Conservation (phyloP, 2,113 vertebrate genomes). For the Mesocricetus auratus region DNA sequence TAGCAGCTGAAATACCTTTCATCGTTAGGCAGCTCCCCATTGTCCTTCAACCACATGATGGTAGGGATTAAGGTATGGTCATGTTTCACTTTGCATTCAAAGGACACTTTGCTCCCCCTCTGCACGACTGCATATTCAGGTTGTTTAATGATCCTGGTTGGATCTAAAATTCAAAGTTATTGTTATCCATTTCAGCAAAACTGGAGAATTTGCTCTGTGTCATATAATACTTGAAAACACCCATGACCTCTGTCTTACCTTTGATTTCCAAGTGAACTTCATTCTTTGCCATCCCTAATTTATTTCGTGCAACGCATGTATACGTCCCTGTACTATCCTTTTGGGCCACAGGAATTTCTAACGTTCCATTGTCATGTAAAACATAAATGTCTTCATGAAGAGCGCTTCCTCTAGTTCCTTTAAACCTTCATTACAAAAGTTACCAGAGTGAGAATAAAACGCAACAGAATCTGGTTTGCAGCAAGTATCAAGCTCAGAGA, state of each 20-base stretch:
- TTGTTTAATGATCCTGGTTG: conserved; percentile 95
- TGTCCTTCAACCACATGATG: conserved; percentile 94
- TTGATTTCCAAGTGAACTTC: conserved; percentile 95
- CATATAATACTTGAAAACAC: conserved; percentile 18
- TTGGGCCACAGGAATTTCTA: conserved; percentile 93
- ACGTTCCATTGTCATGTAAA: conserved; percentile 94
- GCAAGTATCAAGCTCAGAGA: neutral
- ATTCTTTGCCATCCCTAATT: conserved; percentile 92
- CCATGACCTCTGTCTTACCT: conserved; percentile 88
- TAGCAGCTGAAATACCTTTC: conserved; percentile 89
- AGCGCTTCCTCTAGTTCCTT: conserved; percentile 91
- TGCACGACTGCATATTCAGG: conserved; percentile 93
- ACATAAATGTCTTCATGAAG: conserved; percentile 91
- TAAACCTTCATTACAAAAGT: conserved; percentile 91
- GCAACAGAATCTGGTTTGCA: neutral
- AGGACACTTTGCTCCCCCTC: conserved; percentile 90
- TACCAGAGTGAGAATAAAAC: conserved; percentile 35
- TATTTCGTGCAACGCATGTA: conserved; percentile 94
- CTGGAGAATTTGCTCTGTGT: conserved; percentile 46
- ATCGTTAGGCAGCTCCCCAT: conserved; percentile 91
- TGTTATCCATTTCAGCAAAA: conserved; percentile 74
- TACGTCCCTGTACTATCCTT: conserved; percentile 91
- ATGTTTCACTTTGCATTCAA: conserved; percentile 96
- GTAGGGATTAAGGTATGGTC: conserved; percentile 91
- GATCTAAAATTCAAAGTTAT: conserved; percentile 90